phyloP scores from a whole-genome alignment of 2,797 vertebrate genomes.

The Columba guinea region DNA sequence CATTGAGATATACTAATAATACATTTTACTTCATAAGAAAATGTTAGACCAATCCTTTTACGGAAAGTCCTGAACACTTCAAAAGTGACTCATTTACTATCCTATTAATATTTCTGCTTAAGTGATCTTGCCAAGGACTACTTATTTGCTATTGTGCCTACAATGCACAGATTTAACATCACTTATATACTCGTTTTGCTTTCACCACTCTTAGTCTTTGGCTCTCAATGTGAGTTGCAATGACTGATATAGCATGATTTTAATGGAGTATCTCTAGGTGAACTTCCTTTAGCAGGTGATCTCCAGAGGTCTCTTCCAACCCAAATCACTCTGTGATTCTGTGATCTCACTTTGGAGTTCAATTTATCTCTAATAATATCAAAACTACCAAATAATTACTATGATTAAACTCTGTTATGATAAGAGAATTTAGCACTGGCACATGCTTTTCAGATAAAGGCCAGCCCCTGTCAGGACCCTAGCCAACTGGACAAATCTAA shows the following conservation, averaged over 20 bases:
- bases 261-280: neutral
- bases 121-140: neutral
- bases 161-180: neutral
- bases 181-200: neutral
- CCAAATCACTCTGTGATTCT: too few relatives aligned
- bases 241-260: neutral
- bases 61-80: neutral
- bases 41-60: neutral
- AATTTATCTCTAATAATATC: neutral
- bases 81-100: neutral
- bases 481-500: neutral
- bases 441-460: neutral
- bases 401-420: neutral
- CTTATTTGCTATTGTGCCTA: neutral
- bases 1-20: neutral
- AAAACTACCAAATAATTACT: conserved; percentile 6
- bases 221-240: neutral
- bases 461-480: neutral
- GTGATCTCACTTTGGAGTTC: neutral
- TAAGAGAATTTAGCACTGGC: neutral
- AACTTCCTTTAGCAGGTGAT: too few relatives aligned
- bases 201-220: neutral
- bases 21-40: neutral
- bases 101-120: neutral
- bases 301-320: too few relatives aligned